Conservation (phyloP, 2,888 invertebrate species). For the Plutella xylostella region DNA sequence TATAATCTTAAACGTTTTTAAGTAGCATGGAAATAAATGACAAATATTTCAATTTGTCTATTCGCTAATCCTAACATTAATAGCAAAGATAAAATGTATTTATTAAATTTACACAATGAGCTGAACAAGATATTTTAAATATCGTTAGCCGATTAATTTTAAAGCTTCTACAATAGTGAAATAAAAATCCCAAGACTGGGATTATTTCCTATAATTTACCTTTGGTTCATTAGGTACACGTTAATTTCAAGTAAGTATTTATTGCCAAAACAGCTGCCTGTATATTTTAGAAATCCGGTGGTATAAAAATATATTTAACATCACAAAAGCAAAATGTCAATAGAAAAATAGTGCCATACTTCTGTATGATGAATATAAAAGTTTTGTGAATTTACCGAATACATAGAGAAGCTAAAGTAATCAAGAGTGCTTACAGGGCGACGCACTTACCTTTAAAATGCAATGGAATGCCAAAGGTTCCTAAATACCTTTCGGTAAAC, state of each 20-base stretch:
- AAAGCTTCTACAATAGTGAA: no score
- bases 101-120: no score
- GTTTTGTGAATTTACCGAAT: slow-evolving; percentile 2
- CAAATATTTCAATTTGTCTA: background rate
- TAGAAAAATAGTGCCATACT: slow-evolving; percentile 12
- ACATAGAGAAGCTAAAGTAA: slow-evolving; percentile 11
- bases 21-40: no score
- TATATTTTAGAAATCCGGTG: no score
- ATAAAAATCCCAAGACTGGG: no score
- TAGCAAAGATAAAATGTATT: background rate
- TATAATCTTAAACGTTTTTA: no score
- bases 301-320: slow-evolving; percentile 3
- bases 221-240: no score
- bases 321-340: slow-evolving; percentile 8
- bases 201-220: no score
- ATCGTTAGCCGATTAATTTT: no score
- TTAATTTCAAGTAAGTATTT: no score
- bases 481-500: no score
- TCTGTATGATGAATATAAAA: background rate
- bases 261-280: background rate
- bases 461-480: slow-evolving; percentile 1
- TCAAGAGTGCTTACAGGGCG: background rate
- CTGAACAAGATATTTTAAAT: no score
- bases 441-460: background rate
- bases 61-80: background rate